Base-by-base conservation (phyloP, 2,113 vertebrate species). In the Brienomyrus brachyistius region DNA sequence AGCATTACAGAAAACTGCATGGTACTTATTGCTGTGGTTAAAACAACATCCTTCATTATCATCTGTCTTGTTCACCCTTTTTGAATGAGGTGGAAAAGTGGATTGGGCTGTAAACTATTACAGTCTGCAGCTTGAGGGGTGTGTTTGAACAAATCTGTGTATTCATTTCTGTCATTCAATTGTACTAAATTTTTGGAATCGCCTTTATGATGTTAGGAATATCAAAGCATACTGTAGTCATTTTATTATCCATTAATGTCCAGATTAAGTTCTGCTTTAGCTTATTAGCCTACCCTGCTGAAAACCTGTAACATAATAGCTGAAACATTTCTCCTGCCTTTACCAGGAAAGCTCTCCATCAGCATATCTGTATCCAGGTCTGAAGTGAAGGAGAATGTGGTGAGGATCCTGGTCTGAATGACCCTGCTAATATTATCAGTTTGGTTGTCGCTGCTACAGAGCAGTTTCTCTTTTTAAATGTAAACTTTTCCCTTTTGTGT, bases 291-390 rank as follows among this genome's bases (percentile, higher is more conserved):
- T 7, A 27, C 62, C 43, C 4, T 50, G 43, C 47, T n/a, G 4
- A 70, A n/a, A 50, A 74, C 62, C 59, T 74, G 59, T 88, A 45
- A 88, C 47, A n/a, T 86, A 17, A 54, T 43, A 62, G 47, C 48
- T 74, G 21, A 59, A 92, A 93, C 86, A 92, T 93, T 82, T 86
- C 88, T 92, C 43, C 23, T 83, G 40, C 83, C 35, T 89, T 45
- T 82, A 27, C 89, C 95, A 99, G 98, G 98, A 94, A 98, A 99
- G 92, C 94, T 99, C 91, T 99, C 98, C 93, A 96, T 98, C 92
- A 99, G 98, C 94, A 99, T 99, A 95, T 99, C 98, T 88, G 98
- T 99, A 92, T 99, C 98, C 90, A 99, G 99, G 91, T 98, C 97
- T 95, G 97, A 99, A 92, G 96, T 99, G 92, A 97, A 99, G 94